Evolutionary conservation across 2,797 vertebrate species (phyloP).

Genomic region (Argyrosomus regius): DNA sequence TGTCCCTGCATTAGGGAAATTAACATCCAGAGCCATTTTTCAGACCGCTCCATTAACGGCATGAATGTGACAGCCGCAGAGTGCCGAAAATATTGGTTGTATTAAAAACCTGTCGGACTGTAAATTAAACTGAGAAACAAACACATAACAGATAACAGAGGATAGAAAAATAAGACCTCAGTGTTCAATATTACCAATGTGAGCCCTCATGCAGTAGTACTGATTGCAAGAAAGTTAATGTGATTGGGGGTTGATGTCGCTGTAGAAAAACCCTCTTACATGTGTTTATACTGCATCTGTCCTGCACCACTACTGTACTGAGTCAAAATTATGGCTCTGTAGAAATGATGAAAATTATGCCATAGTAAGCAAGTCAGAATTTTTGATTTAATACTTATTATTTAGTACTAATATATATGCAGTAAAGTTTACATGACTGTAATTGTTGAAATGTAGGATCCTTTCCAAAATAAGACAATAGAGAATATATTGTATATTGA

Average conservation of each 20-base stretch:
- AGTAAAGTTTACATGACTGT: too few species aligned
- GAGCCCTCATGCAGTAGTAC: conserved; percentile 1
- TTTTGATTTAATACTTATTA: background rate
- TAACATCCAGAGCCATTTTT: conserved; percentile 58
- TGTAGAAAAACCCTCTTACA: background rate
- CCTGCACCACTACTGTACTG: background rate
- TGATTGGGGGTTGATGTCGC: background rate
- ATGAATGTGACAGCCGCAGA: conserved; percentile 38
- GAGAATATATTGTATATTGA: too few species aligned
- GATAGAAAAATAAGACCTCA: conserved; percentile 31
- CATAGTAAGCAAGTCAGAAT: background rate
- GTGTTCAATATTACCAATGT: conserved; percentile 28
- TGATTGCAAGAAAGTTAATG: conserved; percentile 18
- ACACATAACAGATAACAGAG: conserved; percentile 34
- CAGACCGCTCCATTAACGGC: conserved; percentile 34
- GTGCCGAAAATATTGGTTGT: conserved; percentile 16
- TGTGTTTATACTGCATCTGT: conserved; percentile 11
- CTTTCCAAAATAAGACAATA: too few species aligned
- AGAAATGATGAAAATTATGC: background rate
- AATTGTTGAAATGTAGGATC: too few species aligned
- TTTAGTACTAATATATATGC: background rate
- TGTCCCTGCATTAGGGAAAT: conserved; percentile 55
- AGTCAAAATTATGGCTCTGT: too few species aligned
- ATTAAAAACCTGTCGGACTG: conserved; percentile 49
- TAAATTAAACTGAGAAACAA: conserved; percentile 53